Percentiles rank a stretch among this genome's conserved stretches.
Evolutionary conservation across 2,797 vertebrate genomes (phyloP).

Genomic region (Leptatherina wallacei): DNA sequence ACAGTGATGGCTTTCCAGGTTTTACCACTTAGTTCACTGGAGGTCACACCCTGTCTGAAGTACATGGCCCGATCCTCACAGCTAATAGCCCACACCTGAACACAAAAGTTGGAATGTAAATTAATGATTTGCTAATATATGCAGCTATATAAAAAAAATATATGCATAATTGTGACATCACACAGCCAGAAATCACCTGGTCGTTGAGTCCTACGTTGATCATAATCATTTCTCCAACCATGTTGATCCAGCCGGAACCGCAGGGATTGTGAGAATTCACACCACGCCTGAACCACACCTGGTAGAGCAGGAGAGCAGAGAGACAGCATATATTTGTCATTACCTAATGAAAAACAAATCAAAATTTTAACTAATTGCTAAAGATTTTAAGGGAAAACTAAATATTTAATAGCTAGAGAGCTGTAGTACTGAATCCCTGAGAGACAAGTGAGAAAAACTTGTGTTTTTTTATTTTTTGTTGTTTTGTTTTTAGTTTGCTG

Average conservation of each 20-base stretch:
- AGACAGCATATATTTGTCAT: background rate
- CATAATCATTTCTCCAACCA: constrained; percentile 97
- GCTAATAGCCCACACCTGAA: constrained; percentile 91
- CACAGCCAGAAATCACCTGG: constrained; percentile 82
- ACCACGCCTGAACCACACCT: constrained; percentile 98
- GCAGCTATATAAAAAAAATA: background rate
- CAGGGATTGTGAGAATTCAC: constrained; percentile 95
- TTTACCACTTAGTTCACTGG: constrained; percentile 94
- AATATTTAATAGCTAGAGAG: no score
- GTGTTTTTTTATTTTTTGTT: background rate
- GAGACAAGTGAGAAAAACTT: no score
- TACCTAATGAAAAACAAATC: no score
- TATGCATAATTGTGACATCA: background rate
- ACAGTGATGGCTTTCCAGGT: constrained; percentile 89
- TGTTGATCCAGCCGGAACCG: constrained; percentile 96
- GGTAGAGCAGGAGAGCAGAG: constrained; percentile 20
- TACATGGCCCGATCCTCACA: constrained; percentile 89
- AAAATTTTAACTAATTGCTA: no score
- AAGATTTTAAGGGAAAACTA: no score
- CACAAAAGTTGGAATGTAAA: constrained; percentile 7
- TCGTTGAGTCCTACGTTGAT: constrained; percentile 93
- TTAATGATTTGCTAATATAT: background rate
- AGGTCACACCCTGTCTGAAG: constrained; percentile 93
- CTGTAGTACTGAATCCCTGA: no score
- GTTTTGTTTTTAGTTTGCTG: background rate